phyloP scores from a whole-genome alignment of 2,113 vertebrate species.

The Petroica traversi region DNA sequence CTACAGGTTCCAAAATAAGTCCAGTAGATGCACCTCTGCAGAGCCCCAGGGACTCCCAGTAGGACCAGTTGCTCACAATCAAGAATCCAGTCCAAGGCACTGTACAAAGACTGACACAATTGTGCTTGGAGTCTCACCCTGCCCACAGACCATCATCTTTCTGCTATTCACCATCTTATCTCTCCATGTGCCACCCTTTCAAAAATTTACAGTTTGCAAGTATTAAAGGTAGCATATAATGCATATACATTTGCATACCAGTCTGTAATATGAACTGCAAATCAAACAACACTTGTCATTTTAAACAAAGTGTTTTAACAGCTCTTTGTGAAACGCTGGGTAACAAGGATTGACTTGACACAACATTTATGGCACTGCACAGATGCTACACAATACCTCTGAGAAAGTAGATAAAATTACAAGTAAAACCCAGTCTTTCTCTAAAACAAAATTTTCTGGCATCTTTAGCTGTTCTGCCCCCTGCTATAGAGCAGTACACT shows the following conservation, averaged over 20 bases:
- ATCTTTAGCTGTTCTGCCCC: neutral
- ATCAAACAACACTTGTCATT: neutral
- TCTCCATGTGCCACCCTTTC: fast-evolving
- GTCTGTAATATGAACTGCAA: neutral
- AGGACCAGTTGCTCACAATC: neutral
- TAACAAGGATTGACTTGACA: neutral
- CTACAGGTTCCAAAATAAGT: neutral
- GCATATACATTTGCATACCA: neutral
- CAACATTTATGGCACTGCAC: neutral
- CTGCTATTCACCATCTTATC: neutral
- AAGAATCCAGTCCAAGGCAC: neutral
- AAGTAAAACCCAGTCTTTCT: neutral
- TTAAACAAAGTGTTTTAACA: neutral
- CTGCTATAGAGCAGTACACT: neutral
- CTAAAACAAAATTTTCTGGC: neutral
- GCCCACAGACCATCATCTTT: neutral
- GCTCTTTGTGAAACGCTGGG: neutral
- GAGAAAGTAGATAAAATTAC: neutral
- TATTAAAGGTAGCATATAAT: neutral
- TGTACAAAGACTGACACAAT: neutral
- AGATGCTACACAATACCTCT: neutral
- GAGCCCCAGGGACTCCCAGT: neutral
- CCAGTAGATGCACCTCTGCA: neutral
- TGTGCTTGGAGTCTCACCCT: fast-evolving
- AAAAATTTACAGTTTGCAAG: neutral